Evolutionary conservation across 2,888 invertebrate genomes (phyloP).

Genomic region (Epicampocera succincta): DNA sequence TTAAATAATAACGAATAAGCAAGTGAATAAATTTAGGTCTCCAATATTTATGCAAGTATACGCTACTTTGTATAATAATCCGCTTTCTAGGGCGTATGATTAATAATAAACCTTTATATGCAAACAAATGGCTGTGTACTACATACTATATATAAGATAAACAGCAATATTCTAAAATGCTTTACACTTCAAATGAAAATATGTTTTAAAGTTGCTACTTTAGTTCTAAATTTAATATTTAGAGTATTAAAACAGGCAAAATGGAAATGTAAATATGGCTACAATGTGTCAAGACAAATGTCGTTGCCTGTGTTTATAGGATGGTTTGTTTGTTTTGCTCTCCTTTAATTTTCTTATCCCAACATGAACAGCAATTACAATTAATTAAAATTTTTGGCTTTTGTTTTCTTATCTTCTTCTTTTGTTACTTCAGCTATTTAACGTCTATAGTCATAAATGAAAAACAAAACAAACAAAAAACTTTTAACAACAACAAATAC

Average conservation of each 20-base stretch:
- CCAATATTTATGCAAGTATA: no score
- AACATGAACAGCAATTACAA: constrained; percentile 55
- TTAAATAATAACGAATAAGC: no score
- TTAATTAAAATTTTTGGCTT: constrained; percentile 60
- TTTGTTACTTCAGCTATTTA: not conserved
- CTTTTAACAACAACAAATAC: constrained; percentile 3
- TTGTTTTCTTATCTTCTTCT: not conserved
- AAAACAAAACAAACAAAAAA: constrained; percentile 4
- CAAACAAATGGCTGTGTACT: no score
- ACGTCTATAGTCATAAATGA: constrained; percentile 4
- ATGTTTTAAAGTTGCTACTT: no score
- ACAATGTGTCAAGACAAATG: not conserved
- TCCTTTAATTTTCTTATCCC: constrained; percentile 27
- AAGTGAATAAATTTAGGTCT: no score
- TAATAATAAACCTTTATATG: not conserved
- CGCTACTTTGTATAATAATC: not conserved
- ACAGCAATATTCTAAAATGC: no score
- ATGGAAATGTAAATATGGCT: not conserved
- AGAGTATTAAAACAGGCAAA: no score
- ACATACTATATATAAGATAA: no score
- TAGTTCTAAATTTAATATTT: no score
- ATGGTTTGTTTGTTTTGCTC: not conserved
- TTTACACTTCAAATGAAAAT: no score
- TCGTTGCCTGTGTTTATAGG: no score
- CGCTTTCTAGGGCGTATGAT: no score